These are phyloP conservation scores for Heliconius hewitsoni DNA, from an alignment of 1,140 invertebrate genomes.

Conservation along the genomic window DNA sequence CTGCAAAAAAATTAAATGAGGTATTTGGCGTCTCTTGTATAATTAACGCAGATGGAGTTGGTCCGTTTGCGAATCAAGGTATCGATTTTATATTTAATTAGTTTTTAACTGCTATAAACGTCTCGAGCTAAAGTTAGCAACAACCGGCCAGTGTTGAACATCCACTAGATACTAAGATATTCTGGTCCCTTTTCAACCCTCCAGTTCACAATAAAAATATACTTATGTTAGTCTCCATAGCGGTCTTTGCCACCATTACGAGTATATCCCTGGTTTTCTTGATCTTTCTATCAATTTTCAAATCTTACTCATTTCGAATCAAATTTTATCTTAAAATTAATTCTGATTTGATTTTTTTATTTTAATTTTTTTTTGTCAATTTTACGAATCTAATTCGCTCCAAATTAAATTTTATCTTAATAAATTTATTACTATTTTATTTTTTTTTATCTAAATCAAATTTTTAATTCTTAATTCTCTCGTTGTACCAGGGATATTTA, in stretches of 20 bases:
- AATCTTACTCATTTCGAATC: background rate
- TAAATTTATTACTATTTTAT: background rate
- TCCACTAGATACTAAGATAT: slow-evolving; percentile 75
- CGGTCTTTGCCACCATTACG: slow-evolving; percentile 38
- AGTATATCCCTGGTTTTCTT: slow-evolving; percentile 1
- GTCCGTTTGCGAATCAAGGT: too few relatives aligned
- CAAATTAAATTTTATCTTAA: background rate
- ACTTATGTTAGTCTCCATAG: slow-evolving; percentile 67
- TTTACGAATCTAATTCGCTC: background rate
- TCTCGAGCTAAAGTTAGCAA: slow-evolving; percentile 61
- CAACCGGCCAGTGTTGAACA: slow-evolving; percentile 77
- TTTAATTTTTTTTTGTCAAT: background rate
- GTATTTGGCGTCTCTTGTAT: too few relatives aligned
- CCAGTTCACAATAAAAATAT: slow-evolving; percentile 72
- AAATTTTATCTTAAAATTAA: background rate
- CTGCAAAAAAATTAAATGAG: too few relatives aligned
- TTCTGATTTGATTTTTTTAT: background rate
- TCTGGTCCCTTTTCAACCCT: slow-evolving; percentile 76
- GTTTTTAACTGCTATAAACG: slow-evolving; percentile 65
- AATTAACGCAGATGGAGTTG: too few relatives aligned
- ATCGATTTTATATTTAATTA: slow-evolving; percentile 60
- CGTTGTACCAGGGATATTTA: background rate
- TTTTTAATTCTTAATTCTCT: background rate
- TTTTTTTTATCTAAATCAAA: background rate
- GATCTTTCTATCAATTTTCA: background rate